A percentile compares a stretch with the other conserved stretches of the same genome.
phyloP scores from a whole-genome alignment of 1,140 invertebrate genomes.

The Ips nitidus region DNA sequence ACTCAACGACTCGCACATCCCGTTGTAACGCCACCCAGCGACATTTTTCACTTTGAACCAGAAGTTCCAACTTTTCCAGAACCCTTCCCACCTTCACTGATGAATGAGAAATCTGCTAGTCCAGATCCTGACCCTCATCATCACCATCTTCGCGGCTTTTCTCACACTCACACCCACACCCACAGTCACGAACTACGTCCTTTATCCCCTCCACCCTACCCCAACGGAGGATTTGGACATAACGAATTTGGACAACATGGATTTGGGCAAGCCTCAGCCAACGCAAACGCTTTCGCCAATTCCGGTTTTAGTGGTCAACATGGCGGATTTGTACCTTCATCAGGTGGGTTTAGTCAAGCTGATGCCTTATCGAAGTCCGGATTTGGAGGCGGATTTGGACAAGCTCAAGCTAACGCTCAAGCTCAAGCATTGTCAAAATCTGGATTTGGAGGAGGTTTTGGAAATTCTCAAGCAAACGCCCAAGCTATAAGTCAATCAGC shows the following conservation, averaged over 20 bases:
- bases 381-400: not conserved
- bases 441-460: constrained; percentile 4
- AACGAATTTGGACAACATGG: not conserved
- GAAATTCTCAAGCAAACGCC: constrained; percentile 7
- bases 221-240: not conserved
- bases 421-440: not conserved
- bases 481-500: constrained; percentile 11
- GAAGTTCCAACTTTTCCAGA: no score
- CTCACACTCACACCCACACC: constrained; percentile 16
- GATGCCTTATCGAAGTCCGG: not conserved
- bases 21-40: no score
- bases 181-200: not conserved
- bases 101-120: constrained; percentile 21
- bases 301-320: not conserved
- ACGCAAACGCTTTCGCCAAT: not conserved
- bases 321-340: not conserved
- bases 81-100: no score
- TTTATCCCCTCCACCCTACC: not conserved
- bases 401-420: constrained; percentile 8
- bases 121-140: constrained; percentile 16
- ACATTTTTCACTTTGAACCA: no score
- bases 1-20: not conserved
- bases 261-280: not conserved
- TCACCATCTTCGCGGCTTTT: constrained; percentile 5
- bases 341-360: constrained; percentile 12